These are phyloP conservation scores for Andrena camellia DNA, from an alignment of 2,888 invertebrate species.

Conservation along the genomic window DNA sequence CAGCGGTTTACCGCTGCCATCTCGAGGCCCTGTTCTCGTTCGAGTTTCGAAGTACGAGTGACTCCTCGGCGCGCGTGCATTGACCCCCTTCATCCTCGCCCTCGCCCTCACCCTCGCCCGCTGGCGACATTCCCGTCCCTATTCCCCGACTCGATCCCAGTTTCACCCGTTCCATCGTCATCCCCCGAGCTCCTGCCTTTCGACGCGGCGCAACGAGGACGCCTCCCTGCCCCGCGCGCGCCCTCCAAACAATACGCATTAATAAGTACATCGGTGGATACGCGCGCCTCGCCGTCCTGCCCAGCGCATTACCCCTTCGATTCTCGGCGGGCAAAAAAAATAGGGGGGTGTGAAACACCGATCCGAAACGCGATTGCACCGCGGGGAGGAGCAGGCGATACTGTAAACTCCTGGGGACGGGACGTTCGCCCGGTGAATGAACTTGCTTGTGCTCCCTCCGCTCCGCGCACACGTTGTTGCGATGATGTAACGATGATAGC, in stretches of 20 bases:
- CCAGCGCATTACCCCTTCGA: background rate
- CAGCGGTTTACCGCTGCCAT: constrained; percentile 39
- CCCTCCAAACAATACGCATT: constrained; percentile 41
- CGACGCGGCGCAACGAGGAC: constrained; percentile 33
- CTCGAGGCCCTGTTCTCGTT: constrained; percentile 11
- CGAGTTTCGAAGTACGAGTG: constrained; percentile 50
- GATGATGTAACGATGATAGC: too few relatives aligned
- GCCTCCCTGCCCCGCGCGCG: background rate
- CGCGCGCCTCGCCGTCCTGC: background rate
- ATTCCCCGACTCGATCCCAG: constrained; percentile 28
- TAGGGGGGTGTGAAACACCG: constrained; percentile 4
- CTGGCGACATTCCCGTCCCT: constrained; percentile 47
- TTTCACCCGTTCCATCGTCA: constrained; percentile 36
- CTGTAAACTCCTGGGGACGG: too few relatives aligned
- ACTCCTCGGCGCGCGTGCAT: constrained; percentile 54
- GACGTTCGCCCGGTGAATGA: too few relatives aligned
- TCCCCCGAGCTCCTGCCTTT: constrained; percentile 39
- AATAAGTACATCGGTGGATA: constrained; percentile 31
- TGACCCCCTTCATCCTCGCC: constrained; percentile 57
- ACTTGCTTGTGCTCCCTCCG: too few relatives aligned
- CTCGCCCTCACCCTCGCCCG: constrained; percentile 45
- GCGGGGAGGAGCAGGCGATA: background rate
- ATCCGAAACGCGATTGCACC: background rate
- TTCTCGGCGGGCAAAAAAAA: background rate
- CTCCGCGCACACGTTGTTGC: too few relatives aligned